Evolutionary conservation across 64 coral and sea anemone species (phyloP).

Genomic region (Porites australiensis): DNA sequence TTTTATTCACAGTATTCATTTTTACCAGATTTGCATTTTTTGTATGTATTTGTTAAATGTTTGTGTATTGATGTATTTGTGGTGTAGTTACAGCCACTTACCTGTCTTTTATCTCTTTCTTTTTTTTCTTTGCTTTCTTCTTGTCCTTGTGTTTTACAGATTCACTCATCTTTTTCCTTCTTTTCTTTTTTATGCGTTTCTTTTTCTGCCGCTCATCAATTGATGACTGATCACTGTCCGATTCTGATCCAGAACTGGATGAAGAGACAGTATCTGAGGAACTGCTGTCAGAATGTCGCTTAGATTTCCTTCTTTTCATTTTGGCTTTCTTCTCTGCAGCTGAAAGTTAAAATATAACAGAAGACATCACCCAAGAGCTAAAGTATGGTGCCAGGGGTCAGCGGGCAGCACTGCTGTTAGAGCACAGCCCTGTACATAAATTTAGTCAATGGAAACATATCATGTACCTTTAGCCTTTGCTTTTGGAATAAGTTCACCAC

Average conservation of each 20-base stretch:
- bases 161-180: slow-evolving; percentile 68
- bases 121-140: slow-evolving; percentile 72
- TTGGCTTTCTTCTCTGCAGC: slow-evolving; percentile 35
- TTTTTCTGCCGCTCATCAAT: slow-evolving; percentile 65
- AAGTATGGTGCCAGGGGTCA: too few relatives aligned
- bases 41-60: too few relatives aligned
- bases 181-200: slow-evolving; percentile 78
- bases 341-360: neutral
- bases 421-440: neutral
- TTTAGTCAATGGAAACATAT: too few relatives aligned
- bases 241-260: slow-evolving; percentile 25
- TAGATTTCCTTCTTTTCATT: slow-evolving; percentile 15
- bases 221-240: slow-evolving; percentile 52
- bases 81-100: neutral
- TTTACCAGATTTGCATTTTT: too few relatives aligned
- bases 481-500: slow-evolving; percentile 97
- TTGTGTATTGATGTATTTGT: too few relatives aligned
- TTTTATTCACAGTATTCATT: too few relatives aligned
- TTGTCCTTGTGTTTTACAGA: slow-evolving; percentile 62
- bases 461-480: slow-evolving; percentile 82
- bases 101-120: slow-evolving; percentile 48
- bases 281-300: slow-evolving; percentile 29
- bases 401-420: too few relatives aligned
- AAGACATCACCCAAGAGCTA: neutral
- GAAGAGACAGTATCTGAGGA: slow-evolving; percentile 44